Evolutionary conservation across 1,140 invertebrate genomes (phyloP), one percentile per base, ranked within the genome.

Genomic region (Drosophila busckii): DNA sequence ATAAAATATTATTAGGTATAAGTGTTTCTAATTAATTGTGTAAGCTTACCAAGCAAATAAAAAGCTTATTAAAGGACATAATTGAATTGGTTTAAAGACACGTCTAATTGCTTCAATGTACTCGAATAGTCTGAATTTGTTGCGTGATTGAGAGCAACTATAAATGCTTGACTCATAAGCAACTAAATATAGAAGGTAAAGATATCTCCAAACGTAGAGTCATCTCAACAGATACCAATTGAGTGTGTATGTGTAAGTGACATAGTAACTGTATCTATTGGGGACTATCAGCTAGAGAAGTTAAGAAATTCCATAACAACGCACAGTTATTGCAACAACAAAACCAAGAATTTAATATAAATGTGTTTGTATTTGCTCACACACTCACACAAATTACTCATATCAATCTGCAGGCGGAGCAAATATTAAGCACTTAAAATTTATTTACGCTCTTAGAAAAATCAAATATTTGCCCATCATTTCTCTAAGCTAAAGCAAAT

Each of bases 241-340:
- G 17, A 16, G 1, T 56, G 13, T 9, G 10, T 13, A 12, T 7
- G 26, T 37, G 32, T 19, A 15, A 20, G 7, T 41, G 29, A 34
- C 8, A 25, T 12, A 19, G 46, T 37, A 17, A 71, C 17, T 20
- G 23, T 49, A 25, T 65, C 23, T 59, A 7, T 65, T 28, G 58
- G 62, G 54, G 40, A 40, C 34, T 60, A 66, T 76, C 66, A 61
- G 55, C 70, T 75, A 75, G 68, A 64, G 70, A 75, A 75, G 76
- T 64, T 52, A 17, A 34, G 48, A 48, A 64, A 59, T 70, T 63
- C 40, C 38, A 29, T 29, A 31, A 31, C 25, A 29, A 16, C 15
- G 7, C 13, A 3, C 16, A 54, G 23, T 29, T 23, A 62, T 62
- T 56, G 55, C 53, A 52, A 38, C 45, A 59, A 55, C 48, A 46